Evolutionary conservation across 2,797 vertebrate genomes (phyloP).

Genomic region (Sphaeramia orbicularis): DNA sequence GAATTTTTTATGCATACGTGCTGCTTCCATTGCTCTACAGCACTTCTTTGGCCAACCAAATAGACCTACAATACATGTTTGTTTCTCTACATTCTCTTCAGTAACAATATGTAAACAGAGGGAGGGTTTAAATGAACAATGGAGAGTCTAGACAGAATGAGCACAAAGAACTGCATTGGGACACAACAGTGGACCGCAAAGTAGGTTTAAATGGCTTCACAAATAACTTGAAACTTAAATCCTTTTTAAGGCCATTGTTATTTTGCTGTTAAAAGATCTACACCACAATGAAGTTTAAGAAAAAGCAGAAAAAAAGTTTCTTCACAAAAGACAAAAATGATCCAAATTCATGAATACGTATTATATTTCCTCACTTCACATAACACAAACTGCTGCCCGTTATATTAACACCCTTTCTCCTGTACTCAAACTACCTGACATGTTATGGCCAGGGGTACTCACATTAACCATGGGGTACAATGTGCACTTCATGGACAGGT

Average conservation of each 20-base stretch:
- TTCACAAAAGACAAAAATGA: too few species aligned
- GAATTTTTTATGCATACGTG: too few species aligned
- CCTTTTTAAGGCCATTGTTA: slow-evolving; percentile 26
- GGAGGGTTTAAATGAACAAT: slow-evolving; percentile 28
- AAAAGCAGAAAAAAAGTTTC: too few species aligned
- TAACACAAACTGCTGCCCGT: neutral
- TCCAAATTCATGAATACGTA: too few species aligned
- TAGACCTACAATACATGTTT: too few species aligned
- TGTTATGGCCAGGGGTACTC: slow-evolving; percentile 36
- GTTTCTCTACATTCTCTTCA: slow-evolving; percentile 3
- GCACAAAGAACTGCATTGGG: slow-evolving; percentile 17
- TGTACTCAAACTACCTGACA: slow-evolving; percentile 46
- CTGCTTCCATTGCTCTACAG: neutral
- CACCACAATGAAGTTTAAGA: neutral
- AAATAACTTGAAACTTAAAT: slow-evolving; percentile 35
- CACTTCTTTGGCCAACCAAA: neutral
- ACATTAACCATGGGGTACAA: slow-evolving; percentile 27
- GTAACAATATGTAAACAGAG: slow-evolving; percentile 8
- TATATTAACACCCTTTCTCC: slow-evolving; percentile 4
- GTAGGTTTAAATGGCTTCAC: slow-evolving; percentile 28
- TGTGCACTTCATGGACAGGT: slow-evolving; percentile 46
- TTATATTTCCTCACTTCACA: neutral
- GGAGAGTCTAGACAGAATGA: neutral
- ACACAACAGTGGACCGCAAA: slow-evolving; percentile 31
- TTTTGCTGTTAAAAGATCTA: neutral